Evolutionary conservation across 2,888 invertebrate species (phyloP).

Genomic region (Chloromyia formosa): DNA sequence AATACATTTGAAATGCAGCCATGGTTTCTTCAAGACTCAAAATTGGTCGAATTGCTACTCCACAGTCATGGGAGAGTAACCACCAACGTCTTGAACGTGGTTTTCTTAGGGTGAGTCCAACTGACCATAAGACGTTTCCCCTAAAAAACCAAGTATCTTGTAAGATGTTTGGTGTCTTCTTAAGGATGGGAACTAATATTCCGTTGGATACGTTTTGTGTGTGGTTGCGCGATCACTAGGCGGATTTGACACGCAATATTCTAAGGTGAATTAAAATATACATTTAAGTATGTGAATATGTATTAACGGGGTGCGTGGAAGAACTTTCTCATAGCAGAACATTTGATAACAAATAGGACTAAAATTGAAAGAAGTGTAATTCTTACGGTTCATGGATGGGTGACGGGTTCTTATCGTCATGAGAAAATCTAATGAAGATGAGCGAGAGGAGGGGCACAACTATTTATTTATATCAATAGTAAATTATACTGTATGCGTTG

Average conservation of each 20-base stretch:
- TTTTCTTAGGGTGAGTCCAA: conserved; percentile 26
- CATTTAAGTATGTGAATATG: neutral
- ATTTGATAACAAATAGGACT: conserved; percentile 18
- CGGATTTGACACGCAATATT: conserved; percentile 35
- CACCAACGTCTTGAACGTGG: conserved; percentile 17
- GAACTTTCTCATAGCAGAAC: no score
- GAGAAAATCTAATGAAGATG: neutral
- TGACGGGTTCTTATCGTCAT: conserved; percentile 4
- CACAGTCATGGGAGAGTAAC: conserved; percentile 48
- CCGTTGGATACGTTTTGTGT: conserved; percentile 1
- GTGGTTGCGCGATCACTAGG: neutral
- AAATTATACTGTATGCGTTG: no score
- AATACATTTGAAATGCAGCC: no score
- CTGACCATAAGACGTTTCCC: conserved; percentile 15
- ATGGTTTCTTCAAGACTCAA: no score
- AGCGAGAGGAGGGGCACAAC: no score
- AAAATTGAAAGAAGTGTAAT: neutral
- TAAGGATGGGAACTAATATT: conserved; percentile 39
- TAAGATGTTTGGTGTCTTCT: conserved; percentile 13
- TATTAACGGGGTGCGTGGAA: no score
- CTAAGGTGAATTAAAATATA: no score
- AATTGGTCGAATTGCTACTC: conserved; percentile 18
- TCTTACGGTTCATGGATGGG: conserved; percentile 2
- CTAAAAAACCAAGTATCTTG: conserved; percentile 1
- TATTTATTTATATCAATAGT: no score